Base-by-base conservation (phyloP, 2,888 invertebrate species). In the Norana najaformis region DNA sequence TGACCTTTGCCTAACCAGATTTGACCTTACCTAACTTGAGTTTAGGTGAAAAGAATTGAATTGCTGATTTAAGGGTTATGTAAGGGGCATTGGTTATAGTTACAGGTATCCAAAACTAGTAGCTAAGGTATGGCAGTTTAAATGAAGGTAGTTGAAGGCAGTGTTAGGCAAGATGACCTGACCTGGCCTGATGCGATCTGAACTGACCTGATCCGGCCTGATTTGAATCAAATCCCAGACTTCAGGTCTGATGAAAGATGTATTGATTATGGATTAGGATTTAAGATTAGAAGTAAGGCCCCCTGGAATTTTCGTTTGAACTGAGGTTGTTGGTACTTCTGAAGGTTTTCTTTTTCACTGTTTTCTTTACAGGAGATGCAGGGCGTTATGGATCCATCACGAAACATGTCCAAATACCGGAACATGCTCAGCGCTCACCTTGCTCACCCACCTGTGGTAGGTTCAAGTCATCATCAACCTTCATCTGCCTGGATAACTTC, bases 361-460 rank as follows among this genome's bases (percentile, higher is more conserved):
- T 6, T 36, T 85, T 85, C 1, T 36, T 85, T 85, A 35, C 92
- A 95, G 93, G 98, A 99, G 95, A 96, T 99, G 93, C 98, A 99
- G 96, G 97, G 97, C 94, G 96, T 99, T 53, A 98, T 99, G 98
- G 99, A 99, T 95, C 99, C 99, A 3, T 98, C 98, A 47, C 96
- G 99, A 92, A 99, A 99, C 95, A 99, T 99, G 99, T 98, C 98
- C 94, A 98, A 98, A 95, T 99, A 99, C 95, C 96, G 99, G 92
- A 98, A 98, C 94, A 96, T 99, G 91, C 97, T 99, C 89, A 97
- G 97, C 92, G 97, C 97, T 88, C 98, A 98, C 94, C 97, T 98
- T 95, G 97, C 97, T 38, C 97, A 97, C 94, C 98, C 97, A 88
- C 97, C 97, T 41, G 96, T 97, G 95, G 97, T 97, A 95, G 96